Conservation (phyloP, 2,113 vertebrate species). For the Colistium nudipinnis region DNA sequence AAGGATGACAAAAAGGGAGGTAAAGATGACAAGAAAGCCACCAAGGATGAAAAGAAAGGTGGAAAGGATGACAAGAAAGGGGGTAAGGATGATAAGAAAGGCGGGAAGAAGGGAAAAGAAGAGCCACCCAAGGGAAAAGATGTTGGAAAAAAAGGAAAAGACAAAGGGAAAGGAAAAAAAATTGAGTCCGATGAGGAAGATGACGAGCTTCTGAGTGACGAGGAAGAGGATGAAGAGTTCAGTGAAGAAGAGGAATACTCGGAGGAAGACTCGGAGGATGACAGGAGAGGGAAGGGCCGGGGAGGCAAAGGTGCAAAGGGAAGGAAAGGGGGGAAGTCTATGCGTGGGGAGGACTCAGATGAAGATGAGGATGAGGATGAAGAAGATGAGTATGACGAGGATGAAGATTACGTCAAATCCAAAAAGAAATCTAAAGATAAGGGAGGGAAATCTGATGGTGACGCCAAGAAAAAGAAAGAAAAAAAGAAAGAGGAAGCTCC, state of each 20-base stretch:
- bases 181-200: slow-evolving; percentile 82
- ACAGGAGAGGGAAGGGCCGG: slow-evolving; percentile 72
- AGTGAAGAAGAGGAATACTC: slow-evolving; percentile 77
- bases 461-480: slow-evolving; percentile 80
- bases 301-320: slow-evolving; percentile 76
- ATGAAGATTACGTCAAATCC: slow-evolving; percentile 68
- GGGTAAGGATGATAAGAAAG: slow-evolving; percentile 71
- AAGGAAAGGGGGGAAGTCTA: slow-evolving; percentile 79
- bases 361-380: slow-evolving; percentile 78
- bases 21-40: slow-evolving; percentile 73
- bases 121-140: slow-evolving; percentile 78
- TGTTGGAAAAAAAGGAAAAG: slow-evolving; percentile 81
- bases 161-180: slow-evolving; percentile 86
- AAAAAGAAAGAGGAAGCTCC: slow-evolving; percentile 76
- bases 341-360: slow-evolving; percentile 73
- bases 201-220: slow-evolving; percentile 77
- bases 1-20: slow-evolving; percentile 76
- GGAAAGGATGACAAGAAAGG: slow-evolving; percentile 75
- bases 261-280: slow-evolving; percentile 80
- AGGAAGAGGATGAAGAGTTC: slow-evolving; percentile 66
- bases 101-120: slow-evolving; percentile 75
- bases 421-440: slow-evolving; percentile 78
- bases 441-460: slow-evolving; percentile 70
- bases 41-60: slow-evolving; percentile 69
- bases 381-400: slow-evolving; percentile 71